phyloP scores from a whole-genome alignment of 2,113 vertebrate genomes.

The Protobothrops flavoviridis region DNA sequence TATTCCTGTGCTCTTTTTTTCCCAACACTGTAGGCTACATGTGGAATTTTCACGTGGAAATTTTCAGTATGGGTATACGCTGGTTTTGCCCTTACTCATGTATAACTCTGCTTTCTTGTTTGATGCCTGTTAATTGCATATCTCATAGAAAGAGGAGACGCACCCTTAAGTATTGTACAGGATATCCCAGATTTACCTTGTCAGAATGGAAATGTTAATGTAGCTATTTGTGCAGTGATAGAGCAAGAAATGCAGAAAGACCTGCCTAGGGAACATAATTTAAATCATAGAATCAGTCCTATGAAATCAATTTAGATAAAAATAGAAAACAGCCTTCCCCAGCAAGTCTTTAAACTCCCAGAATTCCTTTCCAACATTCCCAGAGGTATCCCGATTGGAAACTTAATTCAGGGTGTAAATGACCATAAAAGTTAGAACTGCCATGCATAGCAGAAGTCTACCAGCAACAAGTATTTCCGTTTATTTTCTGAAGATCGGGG shows the following conservation, averaged over 20 bases:
- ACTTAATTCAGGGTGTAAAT: background rate
- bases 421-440: constrained; percentile 18
- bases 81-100: background rate
- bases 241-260: background rate
- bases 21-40: background rate
- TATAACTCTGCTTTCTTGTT: background rate
- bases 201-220: background rate
- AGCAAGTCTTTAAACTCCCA: background rate
- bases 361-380: background rate
- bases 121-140: background rate
- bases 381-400: background rate
- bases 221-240: background rate
- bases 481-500: background rate
- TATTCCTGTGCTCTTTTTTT: background rate
- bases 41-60: no score
- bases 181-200: background rate
- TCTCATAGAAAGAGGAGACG: background rate
- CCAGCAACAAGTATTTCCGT: background rate
- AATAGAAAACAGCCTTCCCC: background rate
- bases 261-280: background rate
- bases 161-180: background rate
- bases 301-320: constrained; percentile 2
- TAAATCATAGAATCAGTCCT: background rate
- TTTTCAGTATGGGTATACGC: background rate
- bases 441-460: background rate